A percentile compares a stretch with the other conserved stretches of the same genome.
Evolutionary conservation across 2,888 invertebrate species (phyloP).

Genomic region (Limenitis camilla): DNA sequence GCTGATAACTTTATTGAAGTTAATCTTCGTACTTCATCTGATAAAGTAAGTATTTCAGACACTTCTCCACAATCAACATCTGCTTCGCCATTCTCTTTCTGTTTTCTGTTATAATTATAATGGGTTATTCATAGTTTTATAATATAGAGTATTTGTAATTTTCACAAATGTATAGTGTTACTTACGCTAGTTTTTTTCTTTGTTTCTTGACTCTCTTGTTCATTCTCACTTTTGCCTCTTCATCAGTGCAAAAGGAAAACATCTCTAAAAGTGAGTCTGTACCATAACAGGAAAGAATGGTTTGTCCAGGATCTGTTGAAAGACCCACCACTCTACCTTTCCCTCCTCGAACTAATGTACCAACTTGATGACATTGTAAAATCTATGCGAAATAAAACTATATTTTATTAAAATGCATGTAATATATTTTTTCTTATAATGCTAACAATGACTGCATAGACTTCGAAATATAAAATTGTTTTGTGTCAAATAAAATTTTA

Average conservation of each 20-base stretch:
- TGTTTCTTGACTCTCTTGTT: conserved; percentile 87
- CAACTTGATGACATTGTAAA: conserved; percentile 84
- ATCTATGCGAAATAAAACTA: conserved; percentile 33
- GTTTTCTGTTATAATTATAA: conserved; percentile 40
- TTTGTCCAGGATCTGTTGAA: conserved; percentile 80
- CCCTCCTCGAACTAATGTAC: conserved; percentile 85
- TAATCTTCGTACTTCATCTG: conserved; percentile 83
- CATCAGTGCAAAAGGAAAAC: conserved; percentile 85
- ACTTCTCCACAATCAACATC: conserved; percentile 45
- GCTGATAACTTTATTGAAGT: conserved; percentile 77
- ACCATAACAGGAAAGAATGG: conserved; percentile 87
- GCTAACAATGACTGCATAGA: no score
- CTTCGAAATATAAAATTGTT: no score
- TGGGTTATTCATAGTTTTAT: no score
- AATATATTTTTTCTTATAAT: background rate
- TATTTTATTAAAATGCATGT: background rate
- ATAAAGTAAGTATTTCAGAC: conserved; percentile 69
- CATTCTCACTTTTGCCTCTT: conserved; percentile 80
- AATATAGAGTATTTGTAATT: background rate
- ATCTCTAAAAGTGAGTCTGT: conserved; percentile 87
- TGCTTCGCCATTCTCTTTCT: conserved; percentile 49
- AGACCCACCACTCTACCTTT: conserved; percentile 86
- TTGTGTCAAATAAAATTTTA: no score
- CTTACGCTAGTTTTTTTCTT: conserved; percentile 73
- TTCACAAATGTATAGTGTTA: conserved; percentile 18